A percentile compares a stretch with the other conserved stretches of the same genome.
These are phyloP conservation scores for Pteropus rufus DNA, from an alignment of 2,797 vertebrate species.

Conservation along the genomic window DNA sequence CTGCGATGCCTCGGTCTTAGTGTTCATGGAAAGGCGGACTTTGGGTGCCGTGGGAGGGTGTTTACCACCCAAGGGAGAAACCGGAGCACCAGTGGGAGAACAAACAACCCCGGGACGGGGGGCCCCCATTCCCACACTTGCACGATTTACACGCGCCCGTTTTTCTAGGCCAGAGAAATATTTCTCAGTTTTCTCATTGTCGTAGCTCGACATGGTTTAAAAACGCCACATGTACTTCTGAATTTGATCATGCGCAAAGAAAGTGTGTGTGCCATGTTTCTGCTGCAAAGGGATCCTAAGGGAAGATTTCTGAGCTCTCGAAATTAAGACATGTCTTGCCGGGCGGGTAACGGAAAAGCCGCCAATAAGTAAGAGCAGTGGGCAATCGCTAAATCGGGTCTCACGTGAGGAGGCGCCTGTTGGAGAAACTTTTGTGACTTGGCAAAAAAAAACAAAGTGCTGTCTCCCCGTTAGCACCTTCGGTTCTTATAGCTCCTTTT, in stretches of 20 bases:
- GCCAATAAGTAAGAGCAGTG: rapidly evolving
- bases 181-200: background rate
- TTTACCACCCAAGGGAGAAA: background rate
- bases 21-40: background rate
- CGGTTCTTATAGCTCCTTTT: background rate
- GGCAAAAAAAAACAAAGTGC: background rate
- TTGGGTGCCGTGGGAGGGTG: background rate
- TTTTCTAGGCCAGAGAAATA: background rate
- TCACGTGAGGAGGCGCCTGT: background rate
- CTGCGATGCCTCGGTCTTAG: rapidly evolving
- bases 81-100: too few species aligned
- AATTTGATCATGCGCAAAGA: background rate
- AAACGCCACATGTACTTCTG: background rate
- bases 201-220: background rate
- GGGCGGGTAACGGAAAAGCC: background rate
- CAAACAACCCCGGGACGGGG: rapidly evolving
- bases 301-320: background rate
- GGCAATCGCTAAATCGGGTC: too few species aligned
- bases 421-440: background rate
- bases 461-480: background rate
- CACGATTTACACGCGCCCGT: rapidly evolving
- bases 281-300: background rate
- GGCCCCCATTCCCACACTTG: too few species aligned
- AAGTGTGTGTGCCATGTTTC: background rate
- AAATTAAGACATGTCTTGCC: background rate